A percentile compares a stretch with the other conserved stretches of the same genome.
Conservation (phyloP, 2,888 invertebrate genomes). For the Xanthostigma xanthostigma region DNA sequence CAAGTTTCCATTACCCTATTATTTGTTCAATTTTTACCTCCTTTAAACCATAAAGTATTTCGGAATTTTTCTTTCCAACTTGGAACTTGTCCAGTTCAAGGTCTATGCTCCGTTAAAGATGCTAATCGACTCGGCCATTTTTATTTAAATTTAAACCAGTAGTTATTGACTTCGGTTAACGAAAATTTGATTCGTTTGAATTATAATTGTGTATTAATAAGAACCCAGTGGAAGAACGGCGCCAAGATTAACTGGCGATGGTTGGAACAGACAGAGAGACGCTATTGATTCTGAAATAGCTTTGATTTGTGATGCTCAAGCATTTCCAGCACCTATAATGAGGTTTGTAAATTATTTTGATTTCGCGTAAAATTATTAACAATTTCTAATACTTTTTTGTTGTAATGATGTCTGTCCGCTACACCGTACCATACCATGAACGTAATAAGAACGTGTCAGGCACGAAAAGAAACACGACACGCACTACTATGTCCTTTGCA, state of each 20-base stretch:
- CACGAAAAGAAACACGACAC: too few species aligned
- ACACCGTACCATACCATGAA: too few species aligned
- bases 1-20: too few species aligned
- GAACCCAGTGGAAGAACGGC: conserved; percentile 37
- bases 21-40: too few species aligned
- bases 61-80: too few species aligned
- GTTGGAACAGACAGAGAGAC: conserved; percentile 34
- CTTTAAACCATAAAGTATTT: too few species aligned
- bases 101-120: neutral
- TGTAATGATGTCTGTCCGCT: too few species aligned
- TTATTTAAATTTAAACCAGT: conserved; percentile 1
- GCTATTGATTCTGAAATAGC: conserved; percentile 18
- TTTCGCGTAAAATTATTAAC: too few species aligned
- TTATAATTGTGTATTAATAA: conserved; percentile 15
- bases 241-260: conserved; percentile 35
- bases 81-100: too few species aligned
- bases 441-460: too few species aligned
- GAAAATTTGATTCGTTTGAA: conserved; percentile 1
- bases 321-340: conserved; percentile 38
- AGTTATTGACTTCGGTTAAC: conserved; percentile 3
- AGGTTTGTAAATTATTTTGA: conserved; percentile 25
- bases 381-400: too few species aligned
- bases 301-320: conserved; percentile 39
- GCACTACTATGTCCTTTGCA: too few species aligned
- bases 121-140: neutral